Evolutionary conservation across 2,888 invertebrate genomes (phyloP).

Genomic region (Protophormia terraenovae): DNA sequence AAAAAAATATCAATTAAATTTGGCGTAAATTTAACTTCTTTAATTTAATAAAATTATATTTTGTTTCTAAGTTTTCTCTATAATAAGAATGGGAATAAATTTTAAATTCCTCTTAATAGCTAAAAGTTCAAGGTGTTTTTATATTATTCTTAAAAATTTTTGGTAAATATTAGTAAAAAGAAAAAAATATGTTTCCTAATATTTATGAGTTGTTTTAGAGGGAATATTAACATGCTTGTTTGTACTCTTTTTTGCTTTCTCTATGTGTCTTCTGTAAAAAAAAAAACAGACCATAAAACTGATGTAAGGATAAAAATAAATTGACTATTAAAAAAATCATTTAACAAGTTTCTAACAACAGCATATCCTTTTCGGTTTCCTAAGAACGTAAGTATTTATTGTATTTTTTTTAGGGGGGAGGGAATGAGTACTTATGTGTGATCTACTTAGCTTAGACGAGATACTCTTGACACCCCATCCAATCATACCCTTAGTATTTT

Average conservation of each 20-base stretch:
- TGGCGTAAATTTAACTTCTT: too few relatives aligned
- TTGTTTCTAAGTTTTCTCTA: too few relatives aligned
- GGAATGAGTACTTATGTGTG: constrained; percentile 33
- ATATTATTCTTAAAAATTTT: neutral
- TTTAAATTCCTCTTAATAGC: too few relatives aligned
- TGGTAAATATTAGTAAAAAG: neutral
- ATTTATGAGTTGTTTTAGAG: constrained; percentile 41
- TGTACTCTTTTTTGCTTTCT: neutral
- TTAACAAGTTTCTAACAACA: constrained; percentile 48
- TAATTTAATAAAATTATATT: too few relatives aligned
- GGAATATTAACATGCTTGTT: constrained; percentile 19
- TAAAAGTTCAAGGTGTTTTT: neutral
- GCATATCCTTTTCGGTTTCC: constrained; percentile 12
- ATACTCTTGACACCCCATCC: constrained; percentile 48
- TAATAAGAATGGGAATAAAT: too few relatives aligned
- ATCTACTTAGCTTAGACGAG: constrained; percentile 62
- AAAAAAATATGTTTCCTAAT: neutral
- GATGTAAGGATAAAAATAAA: constrained; percentile 61
- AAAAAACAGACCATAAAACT: constrained; percentile 39
- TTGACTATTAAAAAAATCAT: constrained; percentile 65
- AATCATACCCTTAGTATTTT: neutral
- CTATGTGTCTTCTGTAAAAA: neutral
- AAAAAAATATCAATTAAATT: too few relatives aligned
- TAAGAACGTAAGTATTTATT: neutral
- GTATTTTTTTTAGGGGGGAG: neutral